Evolutionary conservation across 1,140 invertebrate genomes (phyloP), one percentile per base, ranked within the genome.

Genomic region (Aphis gossypii): DNA sequence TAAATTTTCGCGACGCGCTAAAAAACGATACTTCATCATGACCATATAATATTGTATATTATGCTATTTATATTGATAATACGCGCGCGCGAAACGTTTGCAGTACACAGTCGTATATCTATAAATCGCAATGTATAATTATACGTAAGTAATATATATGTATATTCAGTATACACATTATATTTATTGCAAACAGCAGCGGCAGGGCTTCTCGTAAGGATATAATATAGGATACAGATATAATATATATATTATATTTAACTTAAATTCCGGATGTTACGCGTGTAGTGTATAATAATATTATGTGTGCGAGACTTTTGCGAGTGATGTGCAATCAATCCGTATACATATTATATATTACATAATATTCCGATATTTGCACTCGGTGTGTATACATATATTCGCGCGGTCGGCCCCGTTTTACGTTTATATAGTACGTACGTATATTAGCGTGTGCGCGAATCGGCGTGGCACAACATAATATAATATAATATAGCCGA

Each of bases 401-500:
- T n/a, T 25, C 38, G 83, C 38, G 83, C 35, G 14, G 41, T n/a
- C 38, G 84, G 44, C 41, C 84, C 84, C 84, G 84, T 30, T 86
- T 86, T 25, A 44, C 84, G 83, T 30, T 86, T 86, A 86, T n/a
- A 41, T 46, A 48, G 14, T 21, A 14, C 48, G 48, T 51, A 51
- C 48, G 14, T 18, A 14, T 51, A n/a, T 35, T 30, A 14, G 60
- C 60, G 60, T 84, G 83, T 86, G 44, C n/a, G 87, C 87, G n/a
- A 88, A 88, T 30, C 48, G n/a, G 44, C 30, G 86, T 35, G 46
- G 46, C 86, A 88, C 41, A 44, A 88, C 41, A 44, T 30, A 25
- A 86, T 30, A 46, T 86, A 46, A 44, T 83, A 46, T 44, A 86
- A 86, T 88, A 35, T 88, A 88, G 87, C 23, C 88, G 88, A 89